Base-by-base conservation (phyloP, 2,888 invertebrate genomes). In the Xylocampa areola region DNA sequence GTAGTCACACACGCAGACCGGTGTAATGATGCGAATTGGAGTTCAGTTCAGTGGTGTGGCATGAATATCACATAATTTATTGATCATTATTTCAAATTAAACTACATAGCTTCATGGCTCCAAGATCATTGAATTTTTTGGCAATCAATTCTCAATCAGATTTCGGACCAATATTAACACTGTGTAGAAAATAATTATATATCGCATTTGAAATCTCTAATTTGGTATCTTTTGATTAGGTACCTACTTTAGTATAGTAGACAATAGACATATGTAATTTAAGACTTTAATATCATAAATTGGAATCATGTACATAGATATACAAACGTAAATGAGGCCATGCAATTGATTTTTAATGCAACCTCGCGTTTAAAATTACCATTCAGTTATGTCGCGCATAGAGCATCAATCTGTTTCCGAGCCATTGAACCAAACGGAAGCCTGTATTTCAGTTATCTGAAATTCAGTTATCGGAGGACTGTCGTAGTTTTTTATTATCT, bases 1-100 rank as follows among this genome's bases (percentile, higher is more conserved):
- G 10, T 67, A 48, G 58, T 29, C 47, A 36, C 43, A 48, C 54
- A 72, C 64, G 51, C 70, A 59, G 35, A 23, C 11, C 8, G n/a
- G 35, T 27, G 8, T 48, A 63, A 45, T 52, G 29, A 45, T 49
- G 41, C 36, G 57, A 55, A 41, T 55, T 66, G 33, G 57, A 55
- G 37, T 55, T 66, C 30, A 21, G 13, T 55, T 23, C 35, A 55
- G 23, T 48, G n/a, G n/a, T 35, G 58, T 57, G 11, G 14, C 14
- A 39, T 32, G 30, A 32, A 45, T 45, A 47, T 13, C 10, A 33
- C 14, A 35, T 39, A 6, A 57, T 48, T 30, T 44, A 29, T 21
- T 11, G 25, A 5, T 8, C 7, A 25, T 21, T 11, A 47, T 6
- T 33, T 39, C 4, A 13, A 29, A 53, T 43, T 0, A 29, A 47